Conservation (phyloP, 1,140 invertebrate genomes). For the Episyrphus balteatus region DNA sequence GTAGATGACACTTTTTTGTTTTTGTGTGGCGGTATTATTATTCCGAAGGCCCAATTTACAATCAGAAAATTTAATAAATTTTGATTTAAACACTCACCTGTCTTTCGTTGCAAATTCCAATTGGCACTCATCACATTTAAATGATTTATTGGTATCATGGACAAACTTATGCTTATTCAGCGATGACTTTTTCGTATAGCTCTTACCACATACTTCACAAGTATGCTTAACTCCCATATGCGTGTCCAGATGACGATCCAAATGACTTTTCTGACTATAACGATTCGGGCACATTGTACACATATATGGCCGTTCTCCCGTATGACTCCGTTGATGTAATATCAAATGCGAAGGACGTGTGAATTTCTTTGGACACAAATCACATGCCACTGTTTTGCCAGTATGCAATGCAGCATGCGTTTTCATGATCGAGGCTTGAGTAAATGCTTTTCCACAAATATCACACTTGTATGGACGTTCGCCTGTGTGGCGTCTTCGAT, state of each 20-base stretch:
- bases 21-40: not conserved
- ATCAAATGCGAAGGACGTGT: constrained; percentile 4
- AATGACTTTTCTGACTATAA: constrained; percentile 11
- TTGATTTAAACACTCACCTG: not conserved
- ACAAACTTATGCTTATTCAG: constrained; percentile 5
- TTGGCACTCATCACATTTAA: constrained; percentile 4
- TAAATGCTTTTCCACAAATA: constrained; percentile 8
- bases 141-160: not conserved
- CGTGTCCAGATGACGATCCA: constrained; percentile 8
- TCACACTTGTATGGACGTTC: constrained; percentile 8
- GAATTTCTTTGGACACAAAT: constrained; percentile 9
- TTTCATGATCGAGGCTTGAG: constrained; percentile 8
- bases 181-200: constrained; percentile 6
- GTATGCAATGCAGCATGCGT: constrained; percentile 9
- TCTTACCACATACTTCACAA: constrained; percentile 7
- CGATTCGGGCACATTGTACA: constrained; percentile 6
- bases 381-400: constrained; percentile 6
- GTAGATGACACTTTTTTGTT: no score
- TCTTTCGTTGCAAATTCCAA: constrained; percentile 1
- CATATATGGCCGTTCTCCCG: constrained; percentile 2
- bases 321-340: constrained; percentile 7
- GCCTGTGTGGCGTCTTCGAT: constrained; percentile 6
- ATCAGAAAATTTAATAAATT: not conserved
- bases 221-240: constrained; percentile 7
- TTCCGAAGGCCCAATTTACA: no score